These are phyloP conservation scores for Pollenia angustigena DNA, from an alignment of 2,888 invertebrate species.

Conservation along the genomic window DNA sequence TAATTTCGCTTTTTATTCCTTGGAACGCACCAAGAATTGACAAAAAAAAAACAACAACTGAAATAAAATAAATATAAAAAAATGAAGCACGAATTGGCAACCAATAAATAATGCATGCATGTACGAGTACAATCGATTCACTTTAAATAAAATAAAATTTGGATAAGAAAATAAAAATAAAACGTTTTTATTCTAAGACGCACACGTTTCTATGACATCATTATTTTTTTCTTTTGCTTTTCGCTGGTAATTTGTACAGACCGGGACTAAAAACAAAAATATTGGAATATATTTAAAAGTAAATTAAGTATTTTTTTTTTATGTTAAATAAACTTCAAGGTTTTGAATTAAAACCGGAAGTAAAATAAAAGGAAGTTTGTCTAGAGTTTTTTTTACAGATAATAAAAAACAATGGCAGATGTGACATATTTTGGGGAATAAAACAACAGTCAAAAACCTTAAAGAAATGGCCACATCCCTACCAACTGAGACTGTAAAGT, in stretches of 20 bases:
- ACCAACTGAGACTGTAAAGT: too few species aligned
- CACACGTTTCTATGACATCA: conserved; percentile 58
- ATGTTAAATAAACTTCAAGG: not conserved
- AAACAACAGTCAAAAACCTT: too few species aligned
- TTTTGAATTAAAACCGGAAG: not conserved
- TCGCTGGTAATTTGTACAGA: not conserved
- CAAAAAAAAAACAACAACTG: not conserved
- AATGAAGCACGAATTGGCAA: conserved; percentile 66
- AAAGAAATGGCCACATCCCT: too few species aligned
- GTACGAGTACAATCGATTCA: conserved; percentile 33
- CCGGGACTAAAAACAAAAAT: too few species aligned
- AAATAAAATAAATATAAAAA: not conserved
- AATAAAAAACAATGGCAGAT: too few species aligned
- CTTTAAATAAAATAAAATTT: conserved; percentile 11
- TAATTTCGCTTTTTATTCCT: conserved; percentile 60
- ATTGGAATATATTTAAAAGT: too few species aligned
- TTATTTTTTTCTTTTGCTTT: conserved; percentile 6
- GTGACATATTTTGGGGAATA: too few species aligned
- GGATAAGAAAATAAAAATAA: conserved; percentile 11
- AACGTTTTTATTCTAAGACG: not conserved
- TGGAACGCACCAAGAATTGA: conserved; percentile 17
- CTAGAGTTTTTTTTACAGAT: too few species aligned
- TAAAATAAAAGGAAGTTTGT: too few species aligned
- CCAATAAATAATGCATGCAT: conserved; percentile 62
- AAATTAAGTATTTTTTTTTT: too few species aligned